phyloP scores from a whole-genome alignment of 2,888 invertebrate genomes.

The Cyclophora albipunctata region DNA sequence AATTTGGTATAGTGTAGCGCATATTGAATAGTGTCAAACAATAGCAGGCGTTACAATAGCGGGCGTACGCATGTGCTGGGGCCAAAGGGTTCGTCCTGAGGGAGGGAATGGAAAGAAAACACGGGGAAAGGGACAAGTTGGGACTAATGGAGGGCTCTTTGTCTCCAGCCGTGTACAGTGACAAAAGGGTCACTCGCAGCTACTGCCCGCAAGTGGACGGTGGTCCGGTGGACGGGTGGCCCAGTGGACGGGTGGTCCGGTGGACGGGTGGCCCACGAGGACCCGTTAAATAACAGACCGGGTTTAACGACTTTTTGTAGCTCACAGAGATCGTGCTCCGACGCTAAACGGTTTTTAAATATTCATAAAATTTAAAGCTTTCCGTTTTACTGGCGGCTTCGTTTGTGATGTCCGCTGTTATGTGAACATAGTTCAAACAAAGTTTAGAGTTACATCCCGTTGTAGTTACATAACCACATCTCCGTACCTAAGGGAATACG shows the following conservation, averaged over 20 bases:
- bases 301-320: background rate
- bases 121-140: slow-evolving; percentile 31
- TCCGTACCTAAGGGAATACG: too few species aligned
- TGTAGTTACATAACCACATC: too few species aligned
- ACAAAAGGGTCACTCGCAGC: too few species aligned
- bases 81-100: slow-evolving; percentile 9
- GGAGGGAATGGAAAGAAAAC: slow-evolving; percentile 40
- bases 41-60: background rate
- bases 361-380: slow-evolving; percentile 14
- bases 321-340: background rate
- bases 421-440: background rate
- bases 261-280: background rate
- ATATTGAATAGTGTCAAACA: background rate
- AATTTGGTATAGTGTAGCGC: background rate
- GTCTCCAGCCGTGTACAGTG: slow-evolving; percentile 7
- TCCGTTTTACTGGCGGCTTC: background rate
- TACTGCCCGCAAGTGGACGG: too few species aligned
- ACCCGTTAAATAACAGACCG: background rate
- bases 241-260: background rate
- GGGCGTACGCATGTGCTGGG: slow-evolving; percentile 4
- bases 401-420: background rate
- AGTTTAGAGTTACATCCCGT: too few species aligned
- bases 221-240: too few species aligned
- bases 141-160: slow-evolving; percentile 34
- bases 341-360: slow-evolving; percentile 5